These are phyloP conservation scores for Hypsibius dujardini DNA, from an alignment of 1,140 invertebrate genomes.

Conservation along the genomic window DNA sequence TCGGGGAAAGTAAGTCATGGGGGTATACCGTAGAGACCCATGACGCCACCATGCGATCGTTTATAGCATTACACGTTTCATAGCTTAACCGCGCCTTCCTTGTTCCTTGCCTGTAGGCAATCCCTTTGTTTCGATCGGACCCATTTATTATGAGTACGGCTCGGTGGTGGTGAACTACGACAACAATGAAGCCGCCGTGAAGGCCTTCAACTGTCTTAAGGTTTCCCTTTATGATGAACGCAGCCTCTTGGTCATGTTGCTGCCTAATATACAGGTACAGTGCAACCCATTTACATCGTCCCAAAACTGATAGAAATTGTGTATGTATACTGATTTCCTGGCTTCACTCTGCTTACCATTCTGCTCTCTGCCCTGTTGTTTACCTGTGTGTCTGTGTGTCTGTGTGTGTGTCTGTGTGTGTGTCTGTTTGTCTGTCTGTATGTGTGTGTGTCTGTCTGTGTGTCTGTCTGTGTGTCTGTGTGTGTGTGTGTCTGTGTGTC, in stretches of 20 bases:
- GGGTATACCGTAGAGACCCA: too few species aligned
- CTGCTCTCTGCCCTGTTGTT: not conserved
- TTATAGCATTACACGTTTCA: too few species aligned
- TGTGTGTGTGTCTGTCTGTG: too few species aligned
- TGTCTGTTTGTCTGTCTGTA: too few species aligned
- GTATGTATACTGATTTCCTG: not conserved
- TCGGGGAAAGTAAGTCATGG: slow-evolving; percentile 56
- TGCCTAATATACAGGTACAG: slow-evolving; percentile 70
- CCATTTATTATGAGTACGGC: slow-evolving; percentile 99
- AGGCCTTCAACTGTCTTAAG: slow-evolving; percentile 75
- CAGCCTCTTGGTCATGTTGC: slow-evolving; percentile 84
- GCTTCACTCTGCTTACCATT: not conserved
- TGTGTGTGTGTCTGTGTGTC: too few species aligned
- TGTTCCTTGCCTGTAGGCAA: slow-evolving; percentile 49
- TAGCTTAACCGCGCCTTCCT: too few species aligned
- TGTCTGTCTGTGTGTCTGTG: too few species aligned
- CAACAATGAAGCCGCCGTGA: slow-evolving; percentile 76
- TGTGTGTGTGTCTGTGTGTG: not conserved
- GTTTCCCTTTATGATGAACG: slow-evolving; percentile 91
- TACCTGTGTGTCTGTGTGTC: not conserved
- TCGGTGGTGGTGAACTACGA: slow-evolving; percentile 95
- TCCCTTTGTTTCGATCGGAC: slow-evolving; percentile 85
- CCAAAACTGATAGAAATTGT: not conserved
- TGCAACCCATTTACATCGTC: not conserved
- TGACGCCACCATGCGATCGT: too few species aligned